These are phyloP conservation scores for Anticlea derivata DNA, from an alignment of 2,888 invertebrate species.

Conservation along the genomic window DNA sequence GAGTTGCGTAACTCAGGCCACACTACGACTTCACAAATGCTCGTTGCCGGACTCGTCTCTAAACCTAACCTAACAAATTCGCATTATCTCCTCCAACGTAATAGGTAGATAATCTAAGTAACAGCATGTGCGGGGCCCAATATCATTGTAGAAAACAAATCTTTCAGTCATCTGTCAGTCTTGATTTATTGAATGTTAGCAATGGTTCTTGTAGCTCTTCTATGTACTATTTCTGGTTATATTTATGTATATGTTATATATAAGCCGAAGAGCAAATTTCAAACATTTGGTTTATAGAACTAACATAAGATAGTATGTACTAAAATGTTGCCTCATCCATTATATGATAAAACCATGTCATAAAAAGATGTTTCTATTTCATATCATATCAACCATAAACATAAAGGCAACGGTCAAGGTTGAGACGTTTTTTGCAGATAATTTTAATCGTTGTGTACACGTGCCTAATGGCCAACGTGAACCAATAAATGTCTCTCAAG, in stretches of 20 bases:
- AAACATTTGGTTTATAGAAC: neutral
- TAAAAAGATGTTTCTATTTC: slow-evolving; percentile 1
- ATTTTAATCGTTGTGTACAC: slow-evolving; percentile 15
- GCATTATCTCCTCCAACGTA: slow-evolving; percentile 30
- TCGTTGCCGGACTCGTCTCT: slow-evolving; percentile 17
- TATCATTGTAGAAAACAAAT: slow-evolving; percentile 24
- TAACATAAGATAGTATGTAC: neutral
- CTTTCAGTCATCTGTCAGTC: slow-evolving; percentile 3
- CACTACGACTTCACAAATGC: slow-evolving; percentile 32
- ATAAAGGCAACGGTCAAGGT: slow-evolving; percentile 23
- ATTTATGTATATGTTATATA: too few species aligned
- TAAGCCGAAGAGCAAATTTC: neutral
- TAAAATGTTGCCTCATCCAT: slow-evolving; percentile 2
- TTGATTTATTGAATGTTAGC: slow-evolving; percentile 5
- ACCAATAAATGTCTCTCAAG: slow-evolving; percentile 3
- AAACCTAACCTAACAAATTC: slow-evolving; percentile 34
- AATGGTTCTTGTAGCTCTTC: slow-evolving; percentile 2
- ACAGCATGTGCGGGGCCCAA: slow-evolving; percentile 17
- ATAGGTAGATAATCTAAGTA: slow-evolving; percentile 34
- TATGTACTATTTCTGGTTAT: neutral
- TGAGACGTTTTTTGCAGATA: slow-evolving; percentile 19
- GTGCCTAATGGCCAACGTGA: slow-evolving; percentile 11
- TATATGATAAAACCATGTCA: slow-evolving; percentile 11
- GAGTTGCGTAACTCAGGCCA: slow-evolving; percentile 72
- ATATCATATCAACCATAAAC: slow-evolving; percentile 8